phyloP scores from a whole-genome alignment of 53 echinoderm and acorn worm genomes.

The Mesocentrotus franciscanus region DNA sequence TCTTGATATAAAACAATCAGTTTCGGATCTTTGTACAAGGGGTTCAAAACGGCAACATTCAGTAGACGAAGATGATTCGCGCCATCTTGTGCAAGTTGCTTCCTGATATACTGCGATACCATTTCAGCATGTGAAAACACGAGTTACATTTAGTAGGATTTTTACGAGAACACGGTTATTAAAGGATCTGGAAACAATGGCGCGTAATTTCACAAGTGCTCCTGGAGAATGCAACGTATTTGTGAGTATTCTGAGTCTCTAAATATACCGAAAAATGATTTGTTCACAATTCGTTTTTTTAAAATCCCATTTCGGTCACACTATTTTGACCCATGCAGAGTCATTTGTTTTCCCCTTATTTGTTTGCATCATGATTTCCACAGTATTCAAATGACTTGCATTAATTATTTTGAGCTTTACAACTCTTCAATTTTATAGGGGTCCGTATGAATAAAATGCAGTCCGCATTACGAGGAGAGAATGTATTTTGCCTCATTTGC shows the following conservation, averaged over 20 bases:
- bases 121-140: not conserved
- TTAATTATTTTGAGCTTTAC: too few species aligned
- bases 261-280: not conserved
- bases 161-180: not conserved
- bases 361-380: not conserved
- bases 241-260: not conserved
- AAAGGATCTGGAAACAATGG: not conserved
- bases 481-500: not conserved
- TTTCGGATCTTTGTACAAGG: not conserved
- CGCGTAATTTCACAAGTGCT: not conserved
- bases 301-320: not conserved
- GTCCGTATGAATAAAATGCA: not conserved
- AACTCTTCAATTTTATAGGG: not conserved
- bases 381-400: too few species aligned
- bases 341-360: not conserved
- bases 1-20: conserved; percentile 1
- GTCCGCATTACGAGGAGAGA: not conserved
- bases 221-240: not conserved
- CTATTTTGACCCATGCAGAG: not conserved
- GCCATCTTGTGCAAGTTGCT: not conserved
- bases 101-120: not conserved
- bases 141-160: not conserved
- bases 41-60: not conserved
- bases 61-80: not conserved
- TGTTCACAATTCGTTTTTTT: not conserved